Base-by-base conservation (phyloP, 2,113 vertebrate genomes). In the Neodontobutis hainanensis region DNA sequence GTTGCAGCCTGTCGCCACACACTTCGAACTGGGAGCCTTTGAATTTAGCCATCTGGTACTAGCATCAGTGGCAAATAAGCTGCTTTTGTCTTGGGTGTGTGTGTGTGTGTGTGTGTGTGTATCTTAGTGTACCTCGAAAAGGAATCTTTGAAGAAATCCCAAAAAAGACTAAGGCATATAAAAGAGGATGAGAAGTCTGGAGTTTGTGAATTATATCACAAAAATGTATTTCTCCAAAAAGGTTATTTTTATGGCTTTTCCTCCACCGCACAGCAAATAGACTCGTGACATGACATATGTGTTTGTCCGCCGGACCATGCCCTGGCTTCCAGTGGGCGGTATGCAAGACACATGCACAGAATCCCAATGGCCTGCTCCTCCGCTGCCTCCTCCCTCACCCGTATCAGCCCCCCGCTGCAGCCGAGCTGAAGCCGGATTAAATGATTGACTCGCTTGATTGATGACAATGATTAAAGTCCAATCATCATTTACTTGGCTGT, bases 11-110 rank as follows among this genome's bases (percentile, higher is more conserved):
- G 84, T 87, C 78, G 45, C 64, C 65, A 50, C 81, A 77, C 85
- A 78, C 69, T 83, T 48, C 60, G 75, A 83, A 53, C 75, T 78
- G 78, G 56, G 70, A 83, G 57, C 65, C 83, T 86, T 82, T 83
- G 80, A 77, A 77, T 87, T 71, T 65, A 77, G 78, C 83, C 88
- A 88, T 90, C 86, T 90, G 85, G 67, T 85, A 15, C 51, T 3
- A 68, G 61, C 59, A 56, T 55, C 69, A 70, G 67, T 64, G 60
- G 80, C 73, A 56, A 71, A 69, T 83, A 76, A 58, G 61, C 53
- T 44, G 60, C 47, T 60, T 55, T 70, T 27, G 2, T 42, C 64
- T 73, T 62, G 40, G 14, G 70, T 62, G 35, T 55, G 55, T 65
- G 15, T 50, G 19, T 45, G 40, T n/a, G 70, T 62, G 35, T 55